phyloP scores from a whole-genome alignment of 1,140 invertebrate species.

The Drosophila athabasca region DNA sequence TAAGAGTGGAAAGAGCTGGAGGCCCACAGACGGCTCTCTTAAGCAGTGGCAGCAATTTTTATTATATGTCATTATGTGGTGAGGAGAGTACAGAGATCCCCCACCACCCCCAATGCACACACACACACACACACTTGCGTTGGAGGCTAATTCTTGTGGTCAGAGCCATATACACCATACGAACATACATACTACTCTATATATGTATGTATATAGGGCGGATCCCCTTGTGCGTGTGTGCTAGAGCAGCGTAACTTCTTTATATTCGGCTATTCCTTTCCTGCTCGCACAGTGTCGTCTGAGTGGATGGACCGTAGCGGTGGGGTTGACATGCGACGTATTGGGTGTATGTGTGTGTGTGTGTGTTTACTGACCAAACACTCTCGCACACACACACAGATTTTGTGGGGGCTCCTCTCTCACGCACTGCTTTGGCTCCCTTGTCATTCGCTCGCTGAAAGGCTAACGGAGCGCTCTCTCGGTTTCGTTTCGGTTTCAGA shows the following conservation, averaged over 20 bases:
- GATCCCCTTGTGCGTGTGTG: constrained; percentile 9
- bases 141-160: too few relatives aligned
- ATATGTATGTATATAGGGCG: too few relatives aligned
- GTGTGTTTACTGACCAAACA: constrained; percentile 58
- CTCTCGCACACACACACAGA: constrained; percentile 23
- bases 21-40: constrained; percentile 16
- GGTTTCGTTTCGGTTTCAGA: constrained; percentile 47
- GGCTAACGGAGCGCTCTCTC: constrained; percentile 29
- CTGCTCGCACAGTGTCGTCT: constrained; percentile 70
- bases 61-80: too few relatives aligned
- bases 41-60: not conserved
- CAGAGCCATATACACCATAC: too few relatives aligned
- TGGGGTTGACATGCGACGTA: constrained; percentile 74
- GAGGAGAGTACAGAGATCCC: too few relatives aligned
- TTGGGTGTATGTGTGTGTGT: constrained; percentile 28
- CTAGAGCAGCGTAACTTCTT: constrained; percentile 20
- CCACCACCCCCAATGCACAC: too few relatives aligned
- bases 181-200: too few relatives aligned
- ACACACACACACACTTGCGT: too few relatives aligned
- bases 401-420: constrained; percentile 13
- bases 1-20: constrained; percentile 26
- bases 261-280: constrained; percentile 36
- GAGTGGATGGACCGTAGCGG: constrained; percentile 64
- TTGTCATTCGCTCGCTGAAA: too few relatives aligned
- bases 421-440: constrained; percentile 52